Evolutionary conservation across 2,888 invertebrate genomes (phyloP).

Genomic region (Psylliodes chrysocephalus): DNA sequence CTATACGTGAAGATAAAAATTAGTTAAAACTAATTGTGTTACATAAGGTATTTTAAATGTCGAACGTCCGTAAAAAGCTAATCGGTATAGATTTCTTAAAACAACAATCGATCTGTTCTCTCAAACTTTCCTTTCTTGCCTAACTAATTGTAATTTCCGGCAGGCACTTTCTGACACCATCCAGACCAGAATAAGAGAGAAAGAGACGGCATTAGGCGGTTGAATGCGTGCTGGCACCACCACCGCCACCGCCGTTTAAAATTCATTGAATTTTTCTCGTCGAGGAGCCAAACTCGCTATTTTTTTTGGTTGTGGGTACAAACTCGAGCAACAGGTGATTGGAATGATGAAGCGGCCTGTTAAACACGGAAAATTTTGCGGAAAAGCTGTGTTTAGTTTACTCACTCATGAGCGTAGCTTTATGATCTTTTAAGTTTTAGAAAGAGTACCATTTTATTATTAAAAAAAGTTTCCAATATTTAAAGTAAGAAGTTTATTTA

Average conservation of each 20-base stretch:
- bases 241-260: conserved; percentile 54
- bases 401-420: conserved; percentile 24
- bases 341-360: conserved; percentile 37
- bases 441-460: no score
- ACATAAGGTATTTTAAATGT: no score
- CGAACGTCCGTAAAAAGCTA: no score
- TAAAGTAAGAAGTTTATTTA: no score
- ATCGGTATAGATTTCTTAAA: no score
- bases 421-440: no score
- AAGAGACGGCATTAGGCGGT: conserved; percentile 5
- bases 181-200: background rate
- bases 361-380: conserved; percentile 33
- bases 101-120: no score
- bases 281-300: conserved; percentile 33
- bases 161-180: background rate
- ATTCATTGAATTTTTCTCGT: conserved; percentile 61
- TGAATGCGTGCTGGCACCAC: conserved; percentile 41
- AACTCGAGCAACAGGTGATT: conserved; percentile 36
- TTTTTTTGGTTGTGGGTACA: conserved; percentile 30
- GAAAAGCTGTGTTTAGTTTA: conserved; percentile 24
- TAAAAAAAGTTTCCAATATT: no score
- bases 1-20: no score
- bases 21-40: no score
- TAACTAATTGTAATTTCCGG: background rate
- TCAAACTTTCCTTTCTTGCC: no score